phyloP scores from a whole-genome alignment of 2,113 vertebrate genomes.

The Neoarius graeffei region DNA sequence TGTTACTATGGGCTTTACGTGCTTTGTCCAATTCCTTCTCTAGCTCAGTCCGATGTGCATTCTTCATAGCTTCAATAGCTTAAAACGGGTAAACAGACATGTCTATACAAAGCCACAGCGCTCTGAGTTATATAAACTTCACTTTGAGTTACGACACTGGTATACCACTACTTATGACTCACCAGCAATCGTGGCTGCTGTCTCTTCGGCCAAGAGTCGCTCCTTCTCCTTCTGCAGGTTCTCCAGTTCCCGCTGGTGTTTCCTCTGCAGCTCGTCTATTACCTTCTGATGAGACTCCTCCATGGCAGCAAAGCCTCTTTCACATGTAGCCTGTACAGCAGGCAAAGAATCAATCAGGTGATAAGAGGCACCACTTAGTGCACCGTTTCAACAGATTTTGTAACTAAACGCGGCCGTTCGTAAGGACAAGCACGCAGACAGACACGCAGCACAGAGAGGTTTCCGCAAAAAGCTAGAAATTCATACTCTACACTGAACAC shows the following conservation, averaged over 20 bases:
- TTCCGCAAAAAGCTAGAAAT: slow-evolving; percentile 40
- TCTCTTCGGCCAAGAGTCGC: slow-evolving; percentile 76
- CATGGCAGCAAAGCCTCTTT: slow-evolving; percentile 79
- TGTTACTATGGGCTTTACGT: slow-evolving; percentile 73
- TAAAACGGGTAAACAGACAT: neutral
- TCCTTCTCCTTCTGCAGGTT: slow-evolving; percentile 80
- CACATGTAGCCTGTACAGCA: slow-evolving; percentile 74
- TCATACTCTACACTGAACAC: slow-evolving; percentile 32
- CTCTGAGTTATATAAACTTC: neutral
- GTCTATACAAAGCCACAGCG: neutral
- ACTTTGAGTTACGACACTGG: neutral
- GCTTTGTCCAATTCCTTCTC: slow-evolving; percentile 77
- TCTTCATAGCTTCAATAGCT: slow-evolving; percentile 83
- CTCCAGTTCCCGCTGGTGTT: slow-evolving; percentile 81
- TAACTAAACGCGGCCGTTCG: slow-evolving; percentile 18
- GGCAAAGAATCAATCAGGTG: neutral
- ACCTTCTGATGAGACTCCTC: slow-evolving; percentile 82
- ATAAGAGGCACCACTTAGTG: slow-evolving; percentile 42
- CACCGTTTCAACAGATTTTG: slow-evolving; percentile 42
- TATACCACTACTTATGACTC: neutral
- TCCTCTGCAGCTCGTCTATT: slow-evolving; percentile 78
- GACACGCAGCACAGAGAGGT: neutral
- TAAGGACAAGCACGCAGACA: slow-evolving; percentile 15
- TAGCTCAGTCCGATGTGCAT: slow-evolving; percentile 78
- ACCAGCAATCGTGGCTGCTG: slow-evolving; percentile 79